These are phyloP conservation scores for Psix sp. DNA, from an alignment of 1,140 invertebrate genomes.

Conservation along the genomic window DNA sequence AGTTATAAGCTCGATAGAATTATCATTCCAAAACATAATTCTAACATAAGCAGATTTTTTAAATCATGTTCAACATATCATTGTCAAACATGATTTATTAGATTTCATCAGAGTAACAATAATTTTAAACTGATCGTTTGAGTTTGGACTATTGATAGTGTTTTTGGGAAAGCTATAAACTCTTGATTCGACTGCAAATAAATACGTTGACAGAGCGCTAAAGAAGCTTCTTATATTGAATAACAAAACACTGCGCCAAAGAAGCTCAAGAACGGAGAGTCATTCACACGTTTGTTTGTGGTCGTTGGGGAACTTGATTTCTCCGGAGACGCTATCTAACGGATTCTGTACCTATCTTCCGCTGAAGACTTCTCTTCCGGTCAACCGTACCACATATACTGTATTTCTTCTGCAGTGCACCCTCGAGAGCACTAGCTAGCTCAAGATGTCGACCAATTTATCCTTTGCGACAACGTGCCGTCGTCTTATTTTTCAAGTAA, in stretches of 20 bases:
- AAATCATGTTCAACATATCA: too few relatives aligned
- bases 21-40: too few relatives aligned
- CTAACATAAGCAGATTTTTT: too few relatives aligned
- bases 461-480: slow-evolving; percentile 58
- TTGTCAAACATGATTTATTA: too few relatives aligned
- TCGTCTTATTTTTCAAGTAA: slow-evolving; percentile 40
- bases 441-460: slow-evolving; percentile 69
- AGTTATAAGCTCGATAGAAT: too few relatives aligned
- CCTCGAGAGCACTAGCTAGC: slow-evolving; percentile 65
- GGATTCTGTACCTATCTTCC: slow-evolving; percentile 42
- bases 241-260: slow-evolving; percentile 61
- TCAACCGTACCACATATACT: slow-evolving; percentile 49
- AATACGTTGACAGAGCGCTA: slow-evolving; percentile 29
- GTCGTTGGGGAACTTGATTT: slow-evolving; percentile 66
- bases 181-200: slow-evolving; percentile 26
- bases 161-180: slow-evolving; percentile 28
- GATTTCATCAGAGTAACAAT: too few relatives aligned
- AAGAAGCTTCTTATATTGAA: slow-evolving; percentile 51
- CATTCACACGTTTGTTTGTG: slow-evolving; percentile 57
- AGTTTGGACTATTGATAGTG: slow-evolving; percentile 31
- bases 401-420: slow-evolving; percentile 51
- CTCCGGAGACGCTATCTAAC: slow-evolving; percentile 64
- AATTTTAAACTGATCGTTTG: too few relatives aligned
- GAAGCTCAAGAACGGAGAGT: slow-evolving; percentile 61
- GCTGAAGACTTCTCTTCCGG: slow-evolving; percentile 44